Conservation (phyloP, 2,113 vertebrate genomes). For the Tupaia tana region DNA sequence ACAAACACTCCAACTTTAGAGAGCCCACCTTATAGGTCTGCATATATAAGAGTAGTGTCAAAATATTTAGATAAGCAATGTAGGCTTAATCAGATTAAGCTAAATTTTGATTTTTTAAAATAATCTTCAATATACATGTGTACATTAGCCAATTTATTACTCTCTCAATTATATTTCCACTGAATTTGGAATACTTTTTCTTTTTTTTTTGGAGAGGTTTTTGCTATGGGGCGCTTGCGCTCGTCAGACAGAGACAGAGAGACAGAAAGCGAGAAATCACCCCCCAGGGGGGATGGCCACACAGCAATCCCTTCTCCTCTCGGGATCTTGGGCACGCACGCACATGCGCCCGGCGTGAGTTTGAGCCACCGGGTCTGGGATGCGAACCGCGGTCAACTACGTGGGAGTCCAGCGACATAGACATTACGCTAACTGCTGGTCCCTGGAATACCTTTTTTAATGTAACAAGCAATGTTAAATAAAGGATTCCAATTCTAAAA, state of each 20-base stretch:
- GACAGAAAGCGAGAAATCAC: no score
- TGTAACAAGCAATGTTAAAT: constrained; percentile 35
- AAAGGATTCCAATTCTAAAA: constrained; percentile 35
- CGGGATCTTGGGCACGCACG: no score
- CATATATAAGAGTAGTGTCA: neutral
- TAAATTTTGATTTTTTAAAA: constrained; percentile 15
- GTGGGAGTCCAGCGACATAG: no score
- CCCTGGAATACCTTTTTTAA: neutral
- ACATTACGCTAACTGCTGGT: no score
- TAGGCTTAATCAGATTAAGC: neutral
- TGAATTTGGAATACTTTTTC: constrained; percentile 47
- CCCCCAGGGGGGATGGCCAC: no score
- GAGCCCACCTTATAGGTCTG: neutral
- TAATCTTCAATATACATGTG: neutral
- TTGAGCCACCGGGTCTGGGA: no score
- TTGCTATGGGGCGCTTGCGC: no score
- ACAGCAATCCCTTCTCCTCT: no score
- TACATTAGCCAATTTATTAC: constrained; percentile 15
- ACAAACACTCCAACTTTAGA: constrained; percentile 4
- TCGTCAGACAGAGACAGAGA: no score
- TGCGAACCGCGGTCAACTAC: no score
- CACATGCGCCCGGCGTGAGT: no score
- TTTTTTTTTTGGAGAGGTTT: no score
- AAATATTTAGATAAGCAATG: constrained; percentile 23
- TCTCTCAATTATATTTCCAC: constrained; percentile 33